Evolutionary conservation across 2,888 invertebrate genomes (phyloP), one percentile per base, ranked within the genome.

Genomic region (Leucozona laternaria): DNA sequence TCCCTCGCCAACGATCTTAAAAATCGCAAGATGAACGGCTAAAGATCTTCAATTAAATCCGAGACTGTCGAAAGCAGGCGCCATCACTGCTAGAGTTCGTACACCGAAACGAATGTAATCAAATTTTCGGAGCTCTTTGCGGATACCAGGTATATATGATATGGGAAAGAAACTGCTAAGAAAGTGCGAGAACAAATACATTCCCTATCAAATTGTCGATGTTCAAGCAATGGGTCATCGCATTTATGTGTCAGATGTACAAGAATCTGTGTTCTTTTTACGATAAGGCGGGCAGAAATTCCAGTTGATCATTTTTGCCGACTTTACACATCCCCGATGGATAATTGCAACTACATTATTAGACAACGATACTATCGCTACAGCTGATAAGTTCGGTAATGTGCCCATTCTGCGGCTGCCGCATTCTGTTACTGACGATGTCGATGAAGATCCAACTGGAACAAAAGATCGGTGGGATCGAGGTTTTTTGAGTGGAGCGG

Each of bases 381-480:
- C 97, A 81, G 97, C 98, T 8, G 99, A 99, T 92, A 99, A 99
- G 93, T 99, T 99, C 93, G 99, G 99, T 40, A 99, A 98, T 91
- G 94, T 99, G 88, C 95, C 97, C 78, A 95, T 99, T 77, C 96
- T 98, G 90, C 94, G 98, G 57, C 92, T 99, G 75, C 98, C 99
- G 0, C 95, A 96, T 72, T 97, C 97, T 79, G 96, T 98, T 2
- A 97, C 97, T 31, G 99, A 99, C 93, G 99, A 99, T 91, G 98
- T 99, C 0, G 99, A 99, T 92, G 99, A 99, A 93, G 99, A 99
- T 93, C 99, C 99, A 0, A 99, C 99, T 0, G 99, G 99, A 57
- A 98, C 98, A 90, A 98, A 99, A 92, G 98, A 99, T 0, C 93
- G 99, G 0, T 99, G 99, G 99, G 97, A 97, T 91, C 94, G 97